Conservation (phyloP, 30 jellyfish, hydroid and myxozoan genomes). For the Pelagia noctiluca region DNA sequence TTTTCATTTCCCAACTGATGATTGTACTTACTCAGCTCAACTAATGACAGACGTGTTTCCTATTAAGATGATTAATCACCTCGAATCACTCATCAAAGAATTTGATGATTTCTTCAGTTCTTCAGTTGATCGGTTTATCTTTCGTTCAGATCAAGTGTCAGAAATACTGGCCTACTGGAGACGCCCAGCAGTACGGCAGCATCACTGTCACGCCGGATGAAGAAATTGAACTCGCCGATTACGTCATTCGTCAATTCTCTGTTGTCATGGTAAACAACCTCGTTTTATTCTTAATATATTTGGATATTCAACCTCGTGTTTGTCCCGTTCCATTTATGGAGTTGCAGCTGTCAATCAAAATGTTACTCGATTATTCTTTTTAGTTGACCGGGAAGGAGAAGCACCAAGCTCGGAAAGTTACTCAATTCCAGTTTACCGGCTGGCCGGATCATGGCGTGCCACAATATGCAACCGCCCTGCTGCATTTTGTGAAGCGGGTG, state of each 20-base stretch:
- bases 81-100: neutral
- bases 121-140: neutral
- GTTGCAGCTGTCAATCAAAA: neutral
- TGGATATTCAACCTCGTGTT: no score
- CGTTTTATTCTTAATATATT: no score
- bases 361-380: neutral
- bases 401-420: constrained; percentile 77
- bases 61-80: no score
- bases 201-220: constrained; percentile 77
- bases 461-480: constrained; percentile 82
- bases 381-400: constrained; percentile 65
- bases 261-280: constrained; percentile 62
- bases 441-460: constrained; percentile 99
- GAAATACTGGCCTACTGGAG: constrained; percentile 93
- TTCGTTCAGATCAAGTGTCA: constrained; percentile 87
- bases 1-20: no score
- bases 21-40: no score
- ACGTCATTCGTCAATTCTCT: constrained; percentile 78
- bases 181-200: constrained; percentile 80
- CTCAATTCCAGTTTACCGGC: constrained; percentile 87
- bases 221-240: constrained; percentile 93
- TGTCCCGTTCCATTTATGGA: no score
- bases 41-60: no score
- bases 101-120: neutral
- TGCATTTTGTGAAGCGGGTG: constrained; percentile 86